Evolutionary conservation across 2,888 invertebrate genomes (phyloP), one percentile per base, ranked within the genome.

Genomic region (Melinopterus prodromus): DNA sequence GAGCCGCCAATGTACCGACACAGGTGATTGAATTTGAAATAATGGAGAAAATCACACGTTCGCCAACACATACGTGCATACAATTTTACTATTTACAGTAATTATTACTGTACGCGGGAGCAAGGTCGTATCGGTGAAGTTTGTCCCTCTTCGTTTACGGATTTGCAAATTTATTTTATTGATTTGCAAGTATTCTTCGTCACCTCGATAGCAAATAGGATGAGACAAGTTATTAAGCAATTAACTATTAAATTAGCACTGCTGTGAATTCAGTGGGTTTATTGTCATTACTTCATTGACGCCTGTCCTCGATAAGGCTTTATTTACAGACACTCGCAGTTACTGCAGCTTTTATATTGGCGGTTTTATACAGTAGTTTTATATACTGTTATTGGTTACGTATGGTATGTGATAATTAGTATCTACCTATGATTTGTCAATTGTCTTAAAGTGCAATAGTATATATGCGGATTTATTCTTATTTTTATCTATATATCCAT

Each of bases 1-100:
- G 2, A 26, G 26, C 26, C 26, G 26, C 26, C 26, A 26, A 26
- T 26, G 26, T 26, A 26, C 26, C 26, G 26, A 26, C 76, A 16
- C 53, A 38, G 69, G 53, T 53, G 53, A 53, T 53, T 53, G 53
- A 53, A 53, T 53, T 53, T 7, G 53, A 53, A 53, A 53, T 53
- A 53, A 53, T 53, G 53, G 53, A 53, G 53, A 53, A 53, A 53
- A 53, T 53, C 53, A 53, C 53, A 53, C 53, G 53, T 53, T 53
- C 26, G 26, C 53, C 53, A 53, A 53, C 53, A 53, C 53, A 7
- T 7, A 53, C 53, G 53, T 12, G 53, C 53, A 53, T 53, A 53
- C 1, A 26, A 53, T 53, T 53, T 53, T 53, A 53, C 53, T 53
- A 53, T 53, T 53, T 53, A 53, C 53, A 9, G 53, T 53, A 53